A percentile compares a stretch with the other conserved stretches of the same genome.
Evolutionary conservation across 2,888 invertebrate species (phyloP).

Genomic region (Meteorus cinctellus): DNA sequence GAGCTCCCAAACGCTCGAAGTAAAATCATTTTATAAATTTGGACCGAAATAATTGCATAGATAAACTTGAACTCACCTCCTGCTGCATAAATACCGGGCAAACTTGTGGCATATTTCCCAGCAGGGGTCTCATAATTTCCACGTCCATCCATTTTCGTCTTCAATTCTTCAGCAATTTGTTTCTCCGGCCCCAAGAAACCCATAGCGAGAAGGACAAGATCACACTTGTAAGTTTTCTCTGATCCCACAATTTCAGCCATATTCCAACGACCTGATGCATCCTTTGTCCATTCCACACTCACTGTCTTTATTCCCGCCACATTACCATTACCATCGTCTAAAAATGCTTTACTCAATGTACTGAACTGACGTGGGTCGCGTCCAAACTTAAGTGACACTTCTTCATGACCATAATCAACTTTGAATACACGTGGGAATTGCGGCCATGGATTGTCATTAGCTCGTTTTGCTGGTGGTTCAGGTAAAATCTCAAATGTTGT

Average conservation of each 20-base stretch:
- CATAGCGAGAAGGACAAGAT: conserved; percentile 97
- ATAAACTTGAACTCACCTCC: conserved; percentile 82
- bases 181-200: conserved; percentile 98
- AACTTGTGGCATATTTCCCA: conserved; percentile 85
- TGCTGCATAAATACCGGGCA: conserved; percentile 93
- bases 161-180: conserved; percentile 86
- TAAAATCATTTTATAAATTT: too few species aligned
- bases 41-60: too few species aligned
- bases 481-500: conserved; percentile 98
- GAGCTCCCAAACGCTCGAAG: too few species aligned
- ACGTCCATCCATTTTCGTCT: conserved; percentile 89
- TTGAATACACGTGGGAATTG: conserved; percentile 97
- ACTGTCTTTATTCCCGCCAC: conserved; percentile 94
- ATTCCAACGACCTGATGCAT: conserved; percentile 93
- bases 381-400: conserved; percentile 85
- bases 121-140: conserved; percentile 91
- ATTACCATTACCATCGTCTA: conserved; percentile 91
- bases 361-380: conserved; percentile 95
- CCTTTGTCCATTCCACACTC: conserved; percentile 94
- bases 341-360: conserved; percentile 94
- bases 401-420: conserved; percentile 99
- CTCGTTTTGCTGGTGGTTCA: conserved; percentile 87
- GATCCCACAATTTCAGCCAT: conserved; percentile 90
- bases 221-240: conserved; percentile 87
- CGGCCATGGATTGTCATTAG: conserved; percentile 97